Evolutionary conservation across 2,888 invertebrate species (phyloP).

Genomic region (Chironomus riparius): DNA sequence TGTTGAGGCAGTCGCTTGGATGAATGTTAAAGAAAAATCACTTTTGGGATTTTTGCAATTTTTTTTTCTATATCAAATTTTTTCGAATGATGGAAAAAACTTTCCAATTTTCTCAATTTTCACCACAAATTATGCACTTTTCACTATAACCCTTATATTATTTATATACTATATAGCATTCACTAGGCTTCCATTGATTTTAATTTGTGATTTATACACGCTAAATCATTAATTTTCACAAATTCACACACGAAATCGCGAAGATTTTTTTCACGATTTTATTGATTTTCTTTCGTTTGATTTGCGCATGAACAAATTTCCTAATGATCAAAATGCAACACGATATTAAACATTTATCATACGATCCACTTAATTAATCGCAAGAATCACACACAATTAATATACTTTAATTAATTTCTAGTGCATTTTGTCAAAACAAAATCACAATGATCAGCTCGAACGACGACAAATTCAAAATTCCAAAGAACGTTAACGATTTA

Average conservation of each 20-base stretch:
- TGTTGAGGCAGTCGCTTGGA: conserved; percentile 17
- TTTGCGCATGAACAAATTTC: conserved; percentile 15
- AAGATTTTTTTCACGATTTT: conserved; percentile 4
- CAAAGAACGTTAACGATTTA: too few species aligned
- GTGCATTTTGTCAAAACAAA: too few species aligned
- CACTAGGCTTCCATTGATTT: conserved; percentile 22
- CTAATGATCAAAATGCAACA: neutral
- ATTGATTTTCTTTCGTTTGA: conserved; percentile 10
- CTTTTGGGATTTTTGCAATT: conserved; percentile 4
- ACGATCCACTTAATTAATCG: too few species aligned
- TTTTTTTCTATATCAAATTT: neutral
- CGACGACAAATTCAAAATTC: too few species aligned
- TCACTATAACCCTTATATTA: neutral
- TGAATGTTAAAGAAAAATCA: conserved; percentile 7
- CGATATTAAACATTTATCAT: neutral
- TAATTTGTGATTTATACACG: conserved; percentile 11
- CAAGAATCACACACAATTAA: too few species aligned
- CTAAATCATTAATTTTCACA: conserved; percentile 18
- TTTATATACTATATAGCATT: conserved; percentile 6
- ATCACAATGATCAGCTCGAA: too few species aligned
- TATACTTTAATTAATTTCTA: too few species aligned
- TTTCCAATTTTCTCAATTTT: conserved; percentile 1
- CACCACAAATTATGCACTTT: conserved; percentile 1
- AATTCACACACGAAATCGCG: conserved; percentile 7
- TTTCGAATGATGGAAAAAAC: neutral